Evolutionary conservation across 2,113 vertebrate species (phyloP).

Genomic region (Mandrillus leucophaeus): DNA sequence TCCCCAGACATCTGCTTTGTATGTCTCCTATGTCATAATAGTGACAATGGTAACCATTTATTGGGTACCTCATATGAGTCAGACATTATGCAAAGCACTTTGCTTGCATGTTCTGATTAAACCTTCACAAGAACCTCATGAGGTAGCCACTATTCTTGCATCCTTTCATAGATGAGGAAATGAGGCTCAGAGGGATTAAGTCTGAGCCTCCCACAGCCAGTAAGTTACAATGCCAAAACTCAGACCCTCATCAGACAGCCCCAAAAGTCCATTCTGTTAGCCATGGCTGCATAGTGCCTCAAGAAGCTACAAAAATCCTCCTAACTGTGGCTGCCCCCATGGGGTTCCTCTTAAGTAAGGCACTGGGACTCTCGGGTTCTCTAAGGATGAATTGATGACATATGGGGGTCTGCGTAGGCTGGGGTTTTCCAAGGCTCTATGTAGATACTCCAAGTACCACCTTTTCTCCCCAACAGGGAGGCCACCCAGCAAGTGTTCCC

Average conservation of each 20-base stretch:
- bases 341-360: not conserved
- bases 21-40: not conserved
- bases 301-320: not conserved
- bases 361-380: not conserved
- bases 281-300: not conserved
- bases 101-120: not conserved
- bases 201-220: not conserved
- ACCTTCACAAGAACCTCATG: not conserved
- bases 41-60: too few relatives aligned
- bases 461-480: not conserved
- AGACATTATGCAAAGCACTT: not conserved
- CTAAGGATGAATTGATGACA: not conserved
- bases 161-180: not conserved
- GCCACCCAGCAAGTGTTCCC: not conserved
- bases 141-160: not conserved
- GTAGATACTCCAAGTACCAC: not conserved
- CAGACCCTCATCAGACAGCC: not conserved
- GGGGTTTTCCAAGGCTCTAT: not conserved
- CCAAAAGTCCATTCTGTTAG: not conserved
- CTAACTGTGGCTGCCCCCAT: not conserved
- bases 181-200: not conserved
- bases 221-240: not conserved
- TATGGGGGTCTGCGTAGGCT: not conserved
- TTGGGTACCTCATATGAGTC: not conserved
- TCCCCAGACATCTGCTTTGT: not conserved